Conservation (phyloP, 1,140 invertebrate species). For the Patella vulgata region DNA sequence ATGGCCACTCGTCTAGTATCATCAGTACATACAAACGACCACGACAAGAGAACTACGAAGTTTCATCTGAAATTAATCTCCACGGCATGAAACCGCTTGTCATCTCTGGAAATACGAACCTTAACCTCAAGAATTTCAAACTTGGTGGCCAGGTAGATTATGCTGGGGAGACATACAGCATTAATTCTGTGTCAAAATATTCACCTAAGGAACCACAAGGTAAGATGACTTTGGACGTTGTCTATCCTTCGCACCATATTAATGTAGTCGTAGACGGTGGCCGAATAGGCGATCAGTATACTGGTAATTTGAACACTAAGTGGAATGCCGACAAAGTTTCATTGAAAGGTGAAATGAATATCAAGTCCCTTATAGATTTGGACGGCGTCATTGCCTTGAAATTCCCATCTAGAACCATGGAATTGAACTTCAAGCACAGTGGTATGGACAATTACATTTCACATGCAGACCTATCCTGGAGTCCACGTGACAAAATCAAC, state of each 20-base stretch:
- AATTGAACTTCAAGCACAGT: conserved; percentile 24
- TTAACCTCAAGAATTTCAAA: conserved; percentile 28
- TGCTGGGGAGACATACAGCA: conserved; percentile 15
- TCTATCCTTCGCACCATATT: conserved; percentile 26
- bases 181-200: conserved; percentile 13
- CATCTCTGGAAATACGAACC: conserved; percentile 24
- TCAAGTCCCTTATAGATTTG: conserved; percentile 20
- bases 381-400: conserved; percentile 9
- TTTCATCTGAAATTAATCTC: conserved; percentile 25
- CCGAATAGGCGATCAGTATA: conserved; percentile 16
- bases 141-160: conserved; percentile 11
- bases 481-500: conserved; percentile 34
- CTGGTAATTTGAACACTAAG: conserved; percentile 34
- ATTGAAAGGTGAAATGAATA: conserved; percentile 16
- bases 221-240: conserved; percentile 19
- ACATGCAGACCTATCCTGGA: conserved; percentile 37
- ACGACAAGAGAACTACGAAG: conserved; percentile 1
- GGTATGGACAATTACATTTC: conserved; percentile 18
- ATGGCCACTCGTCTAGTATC: conserved; percentile 3
- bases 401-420: conserved; percentile 22
- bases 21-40: conserved; percentile 10
- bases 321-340: conserved; percentile 42
- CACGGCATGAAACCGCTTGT: conserved; percentile 21
- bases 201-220: conserved; percentile 4
- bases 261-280: conserved; percentile 23